These are phyloP conservation scores for Nymphicus hollandicus DNA, from an alignment of 2,113 vertebrate genomes.

Conservation along the genomic window DNA sequence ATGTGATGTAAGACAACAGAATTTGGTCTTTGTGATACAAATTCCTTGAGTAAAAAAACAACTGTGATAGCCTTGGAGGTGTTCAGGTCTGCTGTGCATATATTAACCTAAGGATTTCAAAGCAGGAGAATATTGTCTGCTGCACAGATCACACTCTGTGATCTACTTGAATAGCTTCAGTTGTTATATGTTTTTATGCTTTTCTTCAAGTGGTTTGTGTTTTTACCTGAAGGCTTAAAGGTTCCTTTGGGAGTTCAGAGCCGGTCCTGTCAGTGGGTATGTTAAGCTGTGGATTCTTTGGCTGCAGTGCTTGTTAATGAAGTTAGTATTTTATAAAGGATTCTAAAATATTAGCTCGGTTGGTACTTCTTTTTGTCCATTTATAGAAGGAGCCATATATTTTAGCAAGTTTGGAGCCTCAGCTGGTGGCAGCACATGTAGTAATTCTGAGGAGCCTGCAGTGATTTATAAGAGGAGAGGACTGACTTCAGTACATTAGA, in stretches of 20 bases:
- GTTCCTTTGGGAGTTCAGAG: neutral
- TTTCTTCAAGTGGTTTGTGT: neutral
- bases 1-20: neutral
- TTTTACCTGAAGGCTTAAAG: neutral
- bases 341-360: neutral
- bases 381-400: neutral
- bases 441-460: conserved; percentile 18
- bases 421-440: neutral
- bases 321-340: neutral
- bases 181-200: neutral
- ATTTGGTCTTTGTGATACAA: neutral
- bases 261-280: neutral
- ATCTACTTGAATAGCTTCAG: neutral
- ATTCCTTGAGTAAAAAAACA: neutral
- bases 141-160: neutral
- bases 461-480: conserved; percentile 1
- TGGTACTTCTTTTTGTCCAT: neutral
- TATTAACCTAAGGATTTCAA: neutral
- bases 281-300: neutral
- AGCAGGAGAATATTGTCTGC: neutral
- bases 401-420: conserved; percentile 8
- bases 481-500: neutral
- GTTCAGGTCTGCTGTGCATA: neutral
- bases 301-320: neutral
- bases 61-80: neutral